Base-by-base conservation (phyloP, 1,140 invertebrate species). In the Spodoptera frugiperda region DNA sequence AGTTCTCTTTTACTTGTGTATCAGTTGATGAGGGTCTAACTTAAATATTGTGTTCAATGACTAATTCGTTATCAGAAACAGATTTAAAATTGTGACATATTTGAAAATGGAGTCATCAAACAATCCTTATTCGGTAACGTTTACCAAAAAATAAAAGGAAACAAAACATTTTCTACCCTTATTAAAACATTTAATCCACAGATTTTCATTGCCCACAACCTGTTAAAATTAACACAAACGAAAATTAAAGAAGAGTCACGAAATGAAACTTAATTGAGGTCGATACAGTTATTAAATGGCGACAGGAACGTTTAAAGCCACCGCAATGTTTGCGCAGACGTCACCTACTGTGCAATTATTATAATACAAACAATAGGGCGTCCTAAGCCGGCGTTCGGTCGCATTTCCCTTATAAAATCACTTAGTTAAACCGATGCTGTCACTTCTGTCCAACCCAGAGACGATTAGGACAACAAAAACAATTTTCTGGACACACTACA, bases 361-460 rank as follows among this genome's bases (percentile, higher is more conserved):
- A 85, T 81, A 83, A 83, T 80, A 83, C 81, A 82, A 80, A 88
- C 81, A 85, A 83, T 77, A 33, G 79, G 75, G 68, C 68, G 68
- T 48, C 79, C 68, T 49, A 76, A 71, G 21, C 82, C 77, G 77
- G 72, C 76, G 77, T 85, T 82, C 74, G 83, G 67, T 74, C 78
- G 48, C 74, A 77, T 61, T 82, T 82, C 82, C 82, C 82, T 85
- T 83, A 80, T 79, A 77, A 82, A 86, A 88, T 87, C 84, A 83
- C 84, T 86, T 84, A 87, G 85, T 82, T 79, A 88, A 85, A 84
- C 83, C 82, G 68, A 74, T 61, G 63, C 80, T 79, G 84, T 87
- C 85, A 85, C 82, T 65, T 55, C 74, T 76, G 76, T 65, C 76
- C 78, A 63, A 77, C 48, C 65, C 84, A 78, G 77, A 78, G 78